Percentiles rank a stretch among this genome's conserved stretches.
These are phyloP conservation scores for Nautilus pompilius DNA, from an alignment of 1,140 invertebrate species.

Conservation along the genomic window DNA sequence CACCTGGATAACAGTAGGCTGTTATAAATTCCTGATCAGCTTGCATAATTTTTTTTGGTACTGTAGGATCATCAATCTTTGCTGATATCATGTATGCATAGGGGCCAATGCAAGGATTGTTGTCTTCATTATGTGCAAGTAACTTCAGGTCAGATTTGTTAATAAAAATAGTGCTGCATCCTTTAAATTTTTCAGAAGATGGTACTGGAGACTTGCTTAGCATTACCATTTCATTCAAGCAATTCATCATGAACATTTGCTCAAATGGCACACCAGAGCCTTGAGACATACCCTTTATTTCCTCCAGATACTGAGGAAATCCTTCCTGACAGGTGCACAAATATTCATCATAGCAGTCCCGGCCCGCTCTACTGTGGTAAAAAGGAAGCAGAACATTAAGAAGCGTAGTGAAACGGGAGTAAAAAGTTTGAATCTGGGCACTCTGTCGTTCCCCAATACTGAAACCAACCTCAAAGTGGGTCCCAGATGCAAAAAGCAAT, in stretches of 20 bases:
- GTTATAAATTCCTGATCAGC: background rate
- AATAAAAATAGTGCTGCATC: background rate
- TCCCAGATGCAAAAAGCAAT: background rate
- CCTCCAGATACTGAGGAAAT: constrained; percentile 12
- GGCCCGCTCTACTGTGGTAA: background rate
- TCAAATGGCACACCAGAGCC: constrained; percentile 1
- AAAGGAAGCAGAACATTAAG: background rate
- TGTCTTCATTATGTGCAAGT: background rate
- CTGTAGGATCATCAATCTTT: background rate
- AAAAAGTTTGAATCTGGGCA: background rate
- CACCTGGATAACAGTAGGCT: constrained; percentile 1
- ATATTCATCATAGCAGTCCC: background rate
- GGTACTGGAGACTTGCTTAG: background rate
- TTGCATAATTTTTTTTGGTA: background rate
- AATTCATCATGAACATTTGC: constrained; percentile 9
- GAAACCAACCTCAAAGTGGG: background rate
- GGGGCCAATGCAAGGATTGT: background rate
- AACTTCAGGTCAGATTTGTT: background rate
- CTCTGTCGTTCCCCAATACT: background rate
- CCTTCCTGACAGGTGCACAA: constrained; percentile 7
- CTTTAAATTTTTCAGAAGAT: background rate
- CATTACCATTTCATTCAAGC: background rate
- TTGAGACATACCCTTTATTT: constrained; percentile 5
- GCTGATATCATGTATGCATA: background rate
- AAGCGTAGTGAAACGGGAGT: background rate